A percentile compares a stretch with the other conserved stretches of the same genome.
phyloP scores from a whole-genome alignment of 2,113 vertebrate genomes.

The Gasterosteus nipponicus region DNA sequence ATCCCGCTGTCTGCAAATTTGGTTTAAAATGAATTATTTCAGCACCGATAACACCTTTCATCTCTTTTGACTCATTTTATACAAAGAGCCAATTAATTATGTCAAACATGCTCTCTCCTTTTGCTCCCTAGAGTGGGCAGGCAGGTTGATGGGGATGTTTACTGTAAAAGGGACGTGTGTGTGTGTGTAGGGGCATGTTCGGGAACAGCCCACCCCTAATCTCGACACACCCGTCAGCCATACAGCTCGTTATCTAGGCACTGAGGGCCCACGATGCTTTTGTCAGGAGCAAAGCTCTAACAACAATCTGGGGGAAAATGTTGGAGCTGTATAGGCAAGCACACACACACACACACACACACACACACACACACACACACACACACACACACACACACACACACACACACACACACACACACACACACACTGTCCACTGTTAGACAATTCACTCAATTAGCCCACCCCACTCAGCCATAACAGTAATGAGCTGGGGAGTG shows the following conservation, averaged over 20 bases:
- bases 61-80: constrained; percentile 93
- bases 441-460: constrained; percentile 95
- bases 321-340: constrained; percentile 22
- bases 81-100: constrained; percentile 98
- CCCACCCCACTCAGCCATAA: constrained; percentile 80
- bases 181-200: constrained; percentile 66
- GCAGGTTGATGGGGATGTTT: constrained; percentile 84
- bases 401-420: constrained; percentile 49
- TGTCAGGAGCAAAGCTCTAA: constrained; percentile 89
- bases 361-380: constrained; percentile 69
- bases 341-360: constrained; percentile 30
- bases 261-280: constrained; percentile 88
- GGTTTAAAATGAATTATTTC: constrained; percentile 94
- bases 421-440: constrained; percentile 84
- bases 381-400: constrained; percentile 40
- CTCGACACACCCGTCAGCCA: constrained; percentile 91
- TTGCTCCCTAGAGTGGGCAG: constrained; percentile 83
- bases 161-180: constrained; percentile 78
- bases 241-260: constrained; percentile 87
- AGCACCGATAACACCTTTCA: constrained; percentile 96
- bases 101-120: constrained; percentile 92
- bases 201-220: constrained; percentile 78
- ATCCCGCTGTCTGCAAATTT: constrained; percentile 94
- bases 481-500: constrained; percentile 77
- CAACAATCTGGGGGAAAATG: constrained; percentile 82